Percentiles rank a stretch among this genome's conserved stretches.
phyloP scores from a whole-genome alignment of 1,140 invertebrate species.

The Cyclargus thomasi region DNA sequence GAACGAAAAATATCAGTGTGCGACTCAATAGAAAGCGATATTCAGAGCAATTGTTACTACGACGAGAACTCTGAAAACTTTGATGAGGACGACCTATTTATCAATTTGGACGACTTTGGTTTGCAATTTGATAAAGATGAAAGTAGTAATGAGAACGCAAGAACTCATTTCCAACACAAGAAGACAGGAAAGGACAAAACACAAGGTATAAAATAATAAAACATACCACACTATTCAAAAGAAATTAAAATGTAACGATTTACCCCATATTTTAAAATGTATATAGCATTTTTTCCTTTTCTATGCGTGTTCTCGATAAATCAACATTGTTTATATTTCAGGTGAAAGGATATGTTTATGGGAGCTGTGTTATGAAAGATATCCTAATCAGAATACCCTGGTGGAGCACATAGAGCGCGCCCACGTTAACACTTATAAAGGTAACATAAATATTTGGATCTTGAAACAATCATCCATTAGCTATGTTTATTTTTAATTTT shows the following conservation, averaged over 20 bases:
- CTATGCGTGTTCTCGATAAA: slow-evolving; percentile 21
- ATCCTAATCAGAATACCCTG: slow-evolving; percentile 85
- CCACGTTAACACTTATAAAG: slow-evolving; percentile 90
- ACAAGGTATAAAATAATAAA: slow-evolving; percentile 40
- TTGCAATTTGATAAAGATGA: slow-evolving; percentile 51
- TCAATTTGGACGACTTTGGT: slow-evolving; percentile 65
- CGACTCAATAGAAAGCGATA: slow-evolving; percentile 62
- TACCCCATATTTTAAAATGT: too few relatives aligned
- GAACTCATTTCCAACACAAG: slow-evolving; percentile 26
- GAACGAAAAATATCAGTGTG: slow-evolving; percentile 57
- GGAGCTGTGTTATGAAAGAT: slow-evolving; percentile 88
- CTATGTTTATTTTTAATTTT: not conserved
- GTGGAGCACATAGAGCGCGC: slow-evolving; percentile 93
- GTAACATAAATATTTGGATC: slow-evolving; percentile 40
- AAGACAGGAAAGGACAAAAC: slow-evolving; percentile 45
- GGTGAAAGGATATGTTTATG: slow-evolving; percentile 82
- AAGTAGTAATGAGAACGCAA: slow-evolving; percentile 21
- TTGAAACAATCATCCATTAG: not conserved
- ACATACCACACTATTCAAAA: too few relatives aligned
- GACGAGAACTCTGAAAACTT: slow-evolving; percentile 63
- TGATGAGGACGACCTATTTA: slow-evolving; percentile 64
- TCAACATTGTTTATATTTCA: slow-evolving; percentile 48
- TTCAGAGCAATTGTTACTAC: slow-evolving; percentile 60
- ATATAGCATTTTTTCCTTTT: too few relatives aligned
- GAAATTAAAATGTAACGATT: too few relatives aligned